A percentile compares a stretch with the other conserved stretches of the same genome.
Conservation (phyloP, 2,113 vertebrate genomes). For the Hyaena hyaena region DNA sequence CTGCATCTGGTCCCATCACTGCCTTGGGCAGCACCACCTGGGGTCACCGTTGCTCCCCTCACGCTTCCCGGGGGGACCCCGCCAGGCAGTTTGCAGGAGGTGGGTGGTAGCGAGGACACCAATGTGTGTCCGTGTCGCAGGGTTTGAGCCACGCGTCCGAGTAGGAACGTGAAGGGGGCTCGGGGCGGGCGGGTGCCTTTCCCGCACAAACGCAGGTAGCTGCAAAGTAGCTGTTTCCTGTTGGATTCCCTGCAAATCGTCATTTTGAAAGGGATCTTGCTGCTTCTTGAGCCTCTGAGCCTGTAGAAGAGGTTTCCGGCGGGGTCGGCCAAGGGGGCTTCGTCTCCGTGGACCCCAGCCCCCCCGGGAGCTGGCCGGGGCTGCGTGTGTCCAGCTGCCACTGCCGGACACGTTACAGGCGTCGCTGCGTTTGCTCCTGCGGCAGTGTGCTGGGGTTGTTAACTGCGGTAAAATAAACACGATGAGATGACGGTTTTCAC, state of each 20-base stretch:
- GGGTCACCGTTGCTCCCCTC: neutral
- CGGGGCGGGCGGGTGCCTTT: fast-evolving
- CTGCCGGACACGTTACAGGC: fast-evolving
- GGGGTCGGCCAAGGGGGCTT: too few species aligned
- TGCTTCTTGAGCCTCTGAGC: neutral
- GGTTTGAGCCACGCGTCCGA: neutral
- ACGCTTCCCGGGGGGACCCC: neutral
- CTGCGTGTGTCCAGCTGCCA: fast-evolving
- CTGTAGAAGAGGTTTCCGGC: neutral
- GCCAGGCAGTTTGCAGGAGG: neutral
- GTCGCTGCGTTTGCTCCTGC: fast-evolving
- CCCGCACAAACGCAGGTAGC: fast-evolving
- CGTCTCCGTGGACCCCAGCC: fast-evolving
- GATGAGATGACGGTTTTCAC: neutral
- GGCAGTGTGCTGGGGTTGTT: neutral
- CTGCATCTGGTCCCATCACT: neutral
- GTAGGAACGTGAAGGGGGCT: neutral
- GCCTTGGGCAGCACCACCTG: neutral
- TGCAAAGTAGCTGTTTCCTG: neutral
- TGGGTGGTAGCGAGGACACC: fast-evolving
- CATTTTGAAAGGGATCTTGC: neutral
- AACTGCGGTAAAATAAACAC: too few species aligned
- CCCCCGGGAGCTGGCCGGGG: neutral
- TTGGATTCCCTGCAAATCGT: neutral
- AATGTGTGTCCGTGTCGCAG: fast-evolving